Evolutionary conservation across 2,113 vertebrate species (phyloP).

Genomic region (Callaeas wilsoni): DNA sequence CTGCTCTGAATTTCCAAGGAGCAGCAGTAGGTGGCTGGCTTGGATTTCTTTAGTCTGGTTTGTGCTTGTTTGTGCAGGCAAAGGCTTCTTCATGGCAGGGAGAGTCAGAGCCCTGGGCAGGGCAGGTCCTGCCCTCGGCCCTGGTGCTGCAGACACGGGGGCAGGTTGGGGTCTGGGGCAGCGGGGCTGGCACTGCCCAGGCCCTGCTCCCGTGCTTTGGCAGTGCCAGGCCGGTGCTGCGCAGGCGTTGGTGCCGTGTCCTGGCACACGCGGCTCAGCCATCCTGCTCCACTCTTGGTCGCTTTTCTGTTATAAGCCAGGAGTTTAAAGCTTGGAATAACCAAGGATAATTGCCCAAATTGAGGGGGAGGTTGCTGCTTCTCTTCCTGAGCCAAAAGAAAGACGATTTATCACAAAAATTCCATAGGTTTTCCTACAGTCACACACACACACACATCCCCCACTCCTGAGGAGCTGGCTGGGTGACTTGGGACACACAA

Average conservation of each 20-base stretch:
- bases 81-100: background rate
- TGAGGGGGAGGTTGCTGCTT: background rate
- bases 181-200: background rate
- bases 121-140: background rate
- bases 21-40: constrained; percentile 65
- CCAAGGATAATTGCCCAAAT: background rate
- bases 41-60: constrained; percentile 46
- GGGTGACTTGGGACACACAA: background rate
- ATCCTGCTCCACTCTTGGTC: background rate
- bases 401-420: background rate
- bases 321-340: background rate
- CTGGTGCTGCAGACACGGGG: background rate
- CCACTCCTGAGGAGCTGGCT: fast-evolving
- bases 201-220: too few species aligned
- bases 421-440: background rate
- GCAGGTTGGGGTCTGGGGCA: fast-evolving
- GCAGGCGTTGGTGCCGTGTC: fast-evolving
- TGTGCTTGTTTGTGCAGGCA: background rate
- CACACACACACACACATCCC: fast-evolving
- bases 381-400: background rate
- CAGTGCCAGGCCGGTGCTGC: too few species aligned
- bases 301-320: background rate
- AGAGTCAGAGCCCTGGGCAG: background rate
- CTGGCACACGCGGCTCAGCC: fast-evolving
- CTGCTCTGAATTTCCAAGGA: constrained; percentile 52